Conservation (phyloP, 2,888 invertebrate species). For the Pseudococcus longispinus region DNA sequence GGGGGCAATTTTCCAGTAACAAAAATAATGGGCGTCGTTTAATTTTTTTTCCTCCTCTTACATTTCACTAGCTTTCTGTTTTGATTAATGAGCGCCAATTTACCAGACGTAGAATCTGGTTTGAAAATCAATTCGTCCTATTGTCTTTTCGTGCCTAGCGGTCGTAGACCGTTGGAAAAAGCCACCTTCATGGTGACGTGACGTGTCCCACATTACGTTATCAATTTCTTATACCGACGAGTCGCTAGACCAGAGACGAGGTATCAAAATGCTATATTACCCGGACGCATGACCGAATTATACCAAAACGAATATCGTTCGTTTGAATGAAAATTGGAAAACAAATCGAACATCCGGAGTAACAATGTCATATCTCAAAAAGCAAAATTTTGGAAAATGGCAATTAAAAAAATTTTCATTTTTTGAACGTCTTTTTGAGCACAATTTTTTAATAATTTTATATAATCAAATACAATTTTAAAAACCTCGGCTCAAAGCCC, state of each 20-base stretch:
- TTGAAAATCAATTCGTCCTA: slow-evolving; percentile 5
- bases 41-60: neutral
- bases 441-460: no score
- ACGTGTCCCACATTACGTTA: slow-evolving; percentile 17
- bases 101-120: neutral
- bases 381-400: no score
- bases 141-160: neutral
- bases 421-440: no score
- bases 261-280: neutral
- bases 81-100: slow-evolving; percentile 32
- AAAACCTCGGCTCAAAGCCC: no score
- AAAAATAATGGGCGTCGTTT: slow-evolving; percentile 39
- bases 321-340: no score
- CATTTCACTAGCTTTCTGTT: slow-evolving; percentile 15
- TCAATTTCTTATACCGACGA: neutral
- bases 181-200: neutral
- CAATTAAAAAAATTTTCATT: no score
- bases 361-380: no score
- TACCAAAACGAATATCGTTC: neutral
- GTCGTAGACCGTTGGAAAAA: slow-evolving; percentile 20
- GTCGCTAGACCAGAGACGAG: neutral
- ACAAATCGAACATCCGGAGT: no score
- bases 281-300: neutral
- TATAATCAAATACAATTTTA: no score
- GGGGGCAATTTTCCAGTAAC: slow-evolving; percentile 14